A percentile compares a stretch with the other conserved stretches of the same genome.
Conservation (phyloP, 2,888 invertebrate genomes). For the Thecophora atra region DNA sequence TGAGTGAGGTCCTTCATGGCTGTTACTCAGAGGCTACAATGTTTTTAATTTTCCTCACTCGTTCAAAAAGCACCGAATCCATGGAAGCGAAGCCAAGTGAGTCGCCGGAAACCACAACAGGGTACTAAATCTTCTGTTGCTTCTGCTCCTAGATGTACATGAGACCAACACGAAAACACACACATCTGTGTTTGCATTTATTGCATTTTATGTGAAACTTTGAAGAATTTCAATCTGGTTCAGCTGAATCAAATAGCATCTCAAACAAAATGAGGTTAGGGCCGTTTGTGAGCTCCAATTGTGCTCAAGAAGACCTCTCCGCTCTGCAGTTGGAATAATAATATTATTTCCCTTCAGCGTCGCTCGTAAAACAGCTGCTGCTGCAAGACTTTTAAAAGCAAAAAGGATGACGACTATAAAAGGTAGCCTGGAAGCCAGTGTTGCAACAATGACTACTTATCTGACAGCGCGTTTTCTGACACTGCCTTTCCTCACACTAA, state of each 20-base stretch:
- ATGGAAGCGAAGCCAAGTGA: constrained; percentile 7
- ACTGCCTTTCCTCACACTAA: too few species aligned
- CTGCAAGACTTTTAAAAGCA: background rate
- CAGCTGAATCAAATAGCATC: constrained; percentile 2
- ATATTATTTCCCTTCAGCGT: constrained; percentile 1
- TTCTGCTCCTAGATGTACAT: background rate
- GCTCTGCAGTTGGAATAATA: background rate
- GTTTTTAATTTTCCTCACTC: too few species aligned
- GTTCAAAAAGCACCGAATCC: background rate
- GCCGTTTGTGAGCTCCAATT: background rate
- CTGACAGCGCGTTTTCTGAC: too few species aligned
- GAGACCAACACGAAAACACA: background rate
- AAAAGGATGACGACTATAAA: background rate
- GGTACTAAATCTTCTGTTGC: background rate
- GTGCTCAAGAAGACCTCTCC: background rate
- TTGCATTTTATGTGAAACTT: constrained; percentile 4
- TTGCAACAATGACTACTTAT: too few species aligned
- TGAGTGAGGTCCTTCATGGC: background rate
- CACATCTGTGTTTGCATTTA: background rate
- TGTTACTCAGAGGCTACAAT: too few species aligned
- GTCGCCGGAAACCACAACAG: background rate
- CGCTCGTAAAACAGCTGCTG: background rate
- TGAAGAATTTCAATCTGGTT: background rate
- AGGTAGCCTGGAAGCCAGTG: background rate
- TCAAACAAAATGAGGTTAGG: constrained; percentile 13